These are phyloP conservation scores for Colius striatus DNA, from an alignment of 2,113 vertebrate species.

Conservation along the genomic window DNA sequence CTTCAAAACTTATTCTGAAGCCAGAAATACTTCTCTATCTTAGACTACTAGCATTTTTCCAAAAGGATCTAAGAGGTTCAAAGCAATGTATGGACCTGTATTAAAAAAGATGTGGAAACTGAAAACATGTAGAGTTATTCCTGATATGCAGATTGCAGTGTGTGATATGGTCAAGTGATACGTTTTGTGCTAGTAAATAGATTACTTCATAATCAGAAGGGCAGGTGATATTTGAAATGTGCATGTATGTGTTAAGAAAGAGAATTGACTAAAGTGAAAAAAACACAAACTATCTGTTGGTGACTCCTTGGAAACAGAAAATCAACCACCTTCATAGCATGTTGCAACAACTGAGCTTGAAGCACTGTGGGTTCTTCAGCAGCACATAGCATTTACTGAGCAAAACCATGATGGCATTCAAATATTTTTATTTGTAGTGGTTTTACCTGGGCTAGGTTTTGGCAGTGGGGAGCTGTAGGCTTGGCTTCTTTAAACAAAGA, in stretches of 20 bases:
- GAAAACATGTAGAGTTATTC: neutral
- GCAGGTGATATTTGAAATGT: neutral
- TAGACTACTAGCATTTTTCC: neutral
- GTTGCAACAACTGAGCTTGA: neutral
- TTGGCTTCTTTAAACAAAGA: too few species aligned
- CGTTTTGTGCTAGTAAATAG: neutral
- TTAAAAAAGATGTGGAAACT: neutral
- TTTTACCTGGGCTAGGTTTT: too few species aligned
- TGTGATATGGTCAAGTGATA: neutral
- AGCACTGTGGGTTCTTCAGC: neutral
- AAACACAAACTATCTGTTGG: neutral
- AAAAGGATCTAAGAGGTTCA: neutral
- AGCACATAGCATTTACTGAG: neutral
- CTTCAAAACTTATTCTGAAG: neutral
- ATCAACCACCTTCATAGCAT: neutral
- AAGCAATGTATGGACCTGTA: neutral
- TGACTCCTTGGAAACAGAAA: neutral
- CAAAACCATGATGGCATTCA: neutral
- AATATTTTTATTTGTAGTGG: too few species aligned
- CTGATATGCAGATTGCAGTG: neutral
- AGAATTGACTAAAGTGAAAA: neutral
- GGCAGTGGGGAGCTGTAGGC: too few species aligned
- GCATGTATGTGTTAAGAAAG: fast-evolving
- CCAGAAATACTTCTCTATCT: neutral
- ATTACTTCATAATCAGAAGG: neutral